Conservation (phyloP, 2,888 invertebrate species). For the Micoletzkya japonica region DNA sequence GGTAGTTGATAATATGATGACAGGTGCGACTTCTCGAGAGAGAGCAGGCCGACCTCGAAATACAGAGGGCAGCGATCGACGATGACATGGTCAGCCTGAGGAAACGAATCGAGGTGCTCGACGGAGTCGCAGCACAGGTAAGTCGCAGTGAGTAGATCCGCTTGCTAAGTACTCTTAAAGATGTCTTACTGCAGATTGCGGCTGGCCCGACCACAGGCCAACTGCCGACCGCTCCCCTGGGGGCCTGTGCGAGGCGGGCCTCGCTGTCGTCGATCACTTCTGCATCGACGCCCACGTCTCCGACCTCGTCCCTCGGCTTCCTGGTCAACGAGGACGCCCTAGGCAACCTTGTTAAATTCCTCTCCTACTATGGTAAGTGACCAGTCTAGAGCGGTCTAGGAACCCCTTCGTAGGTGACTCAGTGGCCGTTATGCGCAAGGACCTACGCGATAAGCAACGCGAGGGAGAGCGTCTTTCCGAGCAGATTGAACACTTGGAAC, state of each 20-base stretch:
- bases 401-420: slow-evolving; percentile 10
- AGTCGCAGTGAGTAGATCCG: background rate
- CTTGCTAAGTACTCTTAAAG: background rate
- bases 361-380: slow-evolving; percentile 56
- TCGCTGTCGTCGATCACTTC: slow-evolving; percentile 8
- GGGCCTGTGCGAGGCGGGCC: slow-evolving; percentile 4
- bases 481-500: slow-evolving; percentile 52
- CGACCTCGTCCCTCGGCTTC: slow-evolving; percentile 34
- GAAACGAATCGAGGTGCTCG: slow-evolving; percentile 62
- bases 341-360: slow-evolving; percentile 55
- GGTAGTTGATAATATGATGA: too few relatives aligned
- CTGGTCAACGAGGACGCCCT: slow-evolving; percentile 55
- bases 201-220: slow-evolving; percentile 20
- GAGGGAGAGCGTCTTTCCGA: slow-evolving; percentile 48
- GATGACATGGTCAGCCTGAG: slow-evolving; percentile 55
- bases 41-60: slow-evolving; percentile 43
- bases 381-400: background rate
- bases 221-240: slow-evolving; percentile 6
- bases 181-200: slow-evolving; percentile 37
- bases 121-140: slow-evolving; percentile 62
- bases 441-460: slow-evolving; percentile 51
- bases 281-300: slow-evolving; percentile 1
- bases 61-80: slow-evolving; percentile 40
- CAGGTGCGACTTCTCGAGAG: slow-evolving; percentile 36
- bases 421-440: slow-evolving; percentile 50